phyloP scores from a whole-genome alignment of 2,797 vertebrate species.

The Poecilia picta region DNA sequence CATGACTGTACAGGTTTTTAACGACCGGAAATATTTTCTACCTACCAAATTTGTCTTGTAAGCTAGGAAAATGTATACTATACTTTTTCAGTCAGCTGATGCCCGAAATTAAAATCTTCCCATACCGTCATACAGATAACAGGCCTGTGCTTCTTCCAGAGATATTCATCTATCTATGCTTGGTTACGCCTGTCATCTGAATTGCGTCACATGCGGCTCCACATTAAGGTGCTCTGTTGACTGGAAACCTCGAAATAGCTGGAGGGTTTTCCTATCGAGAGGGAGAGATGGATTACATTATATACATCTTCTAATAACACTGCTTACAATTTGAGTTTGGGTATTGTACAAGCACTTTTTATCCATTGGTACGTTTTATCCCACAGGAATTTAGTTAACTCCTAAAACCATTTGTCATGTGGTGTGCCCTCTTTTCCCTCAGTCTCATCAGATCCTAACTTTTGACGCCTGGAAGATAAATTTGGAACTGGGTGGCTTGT shows the following conservation, averaged over 20 bases:
- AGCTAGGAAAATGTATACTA: not conserved
- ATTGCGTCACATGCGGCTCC: slow-evolving; percentile 2
- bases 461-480: slow-evolving; percentile 23
- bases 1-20: not conserved
- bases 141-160: not conserved
- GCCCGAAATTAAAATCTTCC: not conserved
- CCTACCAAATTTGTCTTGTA: not conserved
- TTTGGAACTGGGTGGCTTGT: slow-evolving; percentile 10
- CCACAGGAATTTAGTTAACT: slow-evolving; percentile 7
- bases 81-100: not conserved
- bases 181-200: slow-evolving; percentile 9
- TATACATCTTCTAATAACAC: slow-evolving; percentile 14
- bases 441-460: slow-evolving; percentile 7
- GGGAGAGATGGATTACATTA: slow-evolving; percentile 16
- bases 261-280: slow-evolving; percentile 24
- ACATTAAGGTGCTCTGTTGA: slow-evolving; percentile 22
- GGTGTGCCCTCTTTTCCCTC: not conserved
- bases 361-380: not conserved
- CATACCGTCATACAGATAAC: not conserved
- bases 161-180: not conserved
- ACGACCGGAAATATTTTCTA: not conserved
- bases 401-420: slow-evolving; percentile 4
- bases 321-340: not conserved
- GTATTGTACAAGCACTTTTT: not conserved
- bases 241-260: slow-evolving; percentile 8